phyloP scores from a whole-genome alignment of 1,140 invertebrate genomes.

The Drosophila obscura region DNA sequence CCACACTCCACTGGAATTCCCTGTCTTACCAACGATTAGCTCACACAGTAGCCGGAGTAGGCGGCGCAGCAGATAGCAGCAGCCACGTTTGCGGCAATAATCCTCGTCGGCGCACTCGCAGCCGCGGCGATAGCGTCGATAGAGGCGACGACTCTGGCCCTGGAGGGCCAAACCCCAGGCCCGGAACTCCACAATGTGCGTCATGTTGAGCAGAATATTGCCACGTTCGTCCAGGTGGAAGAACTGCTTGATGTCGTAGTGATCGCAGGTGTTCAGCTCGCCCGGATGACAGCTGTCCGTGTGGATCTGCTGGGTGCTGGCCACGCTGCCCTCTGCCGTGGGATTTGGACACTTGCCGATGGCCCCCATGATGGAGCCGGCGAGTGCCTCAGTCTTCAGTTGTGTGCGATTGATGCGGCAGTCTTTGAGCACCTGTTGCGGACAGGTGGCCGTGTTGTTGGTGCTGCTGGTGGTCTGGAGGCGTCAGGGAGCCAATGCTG shows the following conservation, averaged over 20 bases:
- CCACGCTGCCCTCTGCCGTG: constrained; percentile 14
- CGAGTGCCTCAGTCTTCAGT: constrained; percentile 81
- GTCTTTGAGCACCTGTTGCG: constrained; percentile 75
- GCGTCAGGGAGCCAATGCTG: constrained; percentile 27
- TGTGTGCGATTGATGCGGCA: constrained; percentile 76
- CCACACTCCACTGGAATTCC: constrained; percentile 6
- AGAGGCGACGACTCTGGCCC: constrained; percentile 63
- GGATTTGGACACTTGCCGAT: constrained; percentile 74
- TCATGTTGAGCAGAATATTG: constrained; percentile 79
- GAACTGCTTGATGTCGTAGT: constrained; percentile 82
- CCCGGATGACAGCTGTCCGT: constrained; percentile 65
- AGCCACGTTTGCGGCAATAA: constrained; percentile 29
- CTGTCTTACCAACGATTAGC: constrained; percentile 61
- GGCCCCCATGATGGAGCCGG: constrained; percentile 80
- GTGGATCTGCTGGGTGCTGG: neutral
- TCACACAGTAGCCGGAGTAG: constrained; percentile 52
- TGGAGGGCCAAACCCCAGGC: constrained; percentile 62
- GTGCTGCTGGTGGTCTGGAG: neutral
- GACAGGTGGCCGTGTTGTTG: constrained; percentile 39
- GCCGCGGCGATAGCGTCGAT: constrained; percentile 68
- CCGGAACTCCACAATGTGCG: constrained; percentile 73
- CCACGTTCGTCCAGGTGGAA: constrained; percentile 81
- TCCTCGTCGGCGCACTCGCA: constrained; percentile 69
- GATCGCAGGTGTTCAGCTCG: constrained; percentile 74
- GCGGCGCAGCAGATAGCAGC: constrained; percentile 45